Evolutionary conservation across 2,797 vertebrate species (phyloP).

Genomic region (Bryconaethiops microstoma): DNA sequence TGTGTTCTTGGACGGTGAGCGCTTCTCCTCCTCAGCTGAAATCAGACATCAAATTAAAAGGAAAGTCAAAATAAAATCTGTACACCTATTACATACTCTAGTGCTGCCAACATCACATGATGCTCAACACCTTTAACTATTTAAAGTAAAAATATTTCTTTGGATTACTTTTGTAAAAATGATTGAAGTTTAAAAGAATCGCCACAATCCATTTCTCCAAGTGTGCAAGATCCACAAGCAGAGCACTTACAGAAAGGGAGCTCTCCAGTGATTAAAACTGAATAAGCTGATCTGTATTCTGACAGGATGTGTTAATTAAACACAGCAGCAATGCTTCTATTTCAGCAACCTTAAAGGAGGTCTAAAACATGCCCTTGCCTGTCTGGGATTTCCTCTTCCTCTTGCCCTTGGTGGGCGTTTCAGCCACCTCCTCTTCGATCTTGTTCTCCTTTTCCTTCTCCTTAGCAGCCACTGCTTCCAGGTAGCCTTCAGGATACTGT

Average conservation of each 20-base stretch:
- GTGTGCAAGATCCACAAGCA: no score
- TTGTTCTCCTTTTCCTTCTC: slow-evolving; percentile 92
- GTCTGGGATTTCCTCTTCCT: slow-evolving; percentile 82
- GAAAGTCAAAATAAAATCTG: neutral
- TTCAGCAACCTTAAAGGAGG: neutral
- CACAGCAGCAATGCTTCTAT: slow-evolving; percentile 1
- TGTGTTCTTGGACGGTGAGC: slow-evolving; percentile 69
- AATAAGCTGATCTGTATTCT: neutral
- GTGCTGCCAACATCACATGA: no score
- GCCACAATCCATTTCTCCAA: no score
- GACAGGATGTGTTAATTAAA: neutral
- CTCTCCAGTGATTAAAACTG: neutral
- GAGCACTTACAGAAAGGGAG: neutral
- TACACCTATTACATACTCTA: no score
- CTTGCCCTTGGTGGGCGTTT: slow-evolving; percentile 82
- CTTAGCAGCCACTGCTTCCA: slow-evolving; percentile 84
- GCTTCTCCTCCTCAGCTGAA: slow-evolving; percentile 65
- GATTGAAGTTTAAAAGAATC: no score
- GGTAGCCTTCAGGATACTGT: slow-evolving; percentile 95
- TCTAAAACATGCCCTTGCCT: slow-evolving; percentile 60
- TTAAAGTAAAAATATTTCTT: no score
- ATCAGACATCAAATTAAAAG: neutral
- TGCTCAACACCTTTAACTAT: no score
- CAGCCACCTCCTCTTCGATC: slow-evolving; percentile 72
- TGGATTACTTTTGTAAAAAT: no score